Conservation (phyloP, 2,113 vertebrate genomes). For the Macrotis lagotis region DNA sequence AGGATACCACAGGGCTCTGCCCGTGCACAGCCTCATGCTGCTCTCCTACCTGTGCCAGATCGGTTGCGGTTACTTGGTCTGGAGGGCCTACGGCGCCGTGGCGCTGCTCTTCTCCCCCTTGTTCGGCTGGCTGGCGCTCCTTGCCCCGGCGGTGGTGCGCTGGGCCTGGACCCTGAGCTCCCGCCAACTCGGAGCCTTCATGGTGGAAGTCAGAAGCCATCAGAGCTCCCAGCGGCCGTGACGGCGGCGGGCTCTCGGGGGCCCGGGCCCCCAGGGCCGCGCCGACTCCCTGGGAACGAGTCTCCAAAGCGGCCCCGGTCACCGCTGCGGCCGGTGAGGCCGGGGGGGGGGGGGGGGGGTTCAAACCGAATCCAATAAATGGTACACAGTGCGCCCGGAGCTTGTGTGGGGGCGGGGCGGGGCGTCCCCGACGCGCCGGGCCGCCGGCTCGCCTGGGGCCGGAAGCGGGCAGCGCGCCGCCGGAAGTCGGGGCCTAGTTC, state of each 20-base stretch:
- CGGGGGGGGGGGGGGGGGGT: too few species aligned
- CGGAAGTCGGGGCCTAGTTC: not conserved
- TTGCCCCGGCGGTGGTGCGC: conserved; percentile 86
- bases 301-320: too few species aligned
- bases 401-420: too few species aligned
- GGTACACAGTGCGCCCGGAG: too few species aligned
- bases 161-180: conserved; percentile 88
- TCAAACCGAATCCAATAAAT: too few species aligned
- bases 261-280: too few species aligned
- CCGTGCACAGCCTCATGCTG: conserved; percentile 86
- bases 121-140: conserved; percentile 89
- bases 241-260: too few species aligned
- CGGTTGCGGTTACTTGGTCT: conserved; percentile 92
- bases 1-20: conserved; percentile 77
- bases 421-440: too few species aligned
- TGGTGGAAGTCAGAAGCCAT: conserved; percentile 85
- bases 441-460: not conserved
- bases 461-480: not conserved
- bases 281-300: too few species aligned
- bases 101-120: conserved; percentile 94
- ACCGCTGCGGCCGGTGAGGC: too few species aligned
- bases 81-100: conserved; percentile 89
- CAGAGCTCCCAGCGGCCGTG: conserved; percentile 82
- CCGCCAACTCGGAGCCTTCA: conserved; percentile 80
- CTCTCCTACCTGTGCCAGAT: conserved; percentile 93